Evolutionary conservation across 2,113 vertebrate genomes (phyloP).

Genomic region (Triplophysa dalaica): DNA sequence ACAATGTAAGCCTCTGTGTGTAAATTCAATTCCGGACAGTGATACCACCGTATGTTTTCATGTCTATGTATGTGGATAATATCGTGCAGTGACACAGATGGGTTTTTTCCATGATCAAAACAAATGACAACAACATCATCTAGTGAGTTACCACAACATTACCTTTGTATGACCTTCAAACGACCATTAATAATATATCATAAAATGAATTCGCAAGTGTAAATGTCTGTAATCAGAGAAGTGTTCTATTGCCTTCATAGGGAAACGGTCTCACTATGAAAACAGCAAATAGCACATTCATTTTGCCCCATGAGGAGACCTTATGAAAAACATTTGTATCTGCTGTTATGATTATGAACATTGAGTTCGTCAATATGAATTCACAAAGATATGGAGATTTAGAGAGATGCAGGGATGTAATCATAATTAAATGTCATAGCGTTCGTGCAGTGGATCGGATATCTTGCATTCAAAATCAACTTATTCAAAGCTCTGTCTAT

Average conservation of each 20-base stretch:
- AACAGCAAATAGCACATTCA: conserved; percentile 2
- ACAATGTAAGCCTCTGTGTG: neutral
- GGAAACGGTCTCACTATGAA: neutral
- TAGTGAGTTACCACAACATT: neutral
- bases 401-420: neutral
- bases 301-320: neutral
- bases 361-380: neutral
- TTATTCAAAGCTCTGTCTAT: too few species aligned
- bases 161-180: conserved; percentile 6
- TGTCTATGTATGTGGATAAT: conserved; percentile 22
- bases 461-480: neutral
- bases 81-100: neutral
- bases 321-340: neutral
- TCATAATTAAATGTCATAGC: neutral
- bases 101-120: neutral
- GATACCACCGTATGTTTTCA: conserved; percentile 37
- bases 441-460: neutral
- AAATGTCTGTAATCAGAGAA: neutral
- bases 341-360: conserved; percentile 15
- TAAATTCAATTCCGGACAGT: neutral
- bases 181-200: neutral
- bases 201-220: neutral
- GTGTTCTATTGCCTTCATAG: neutral
- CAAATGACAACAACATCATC: neutral
- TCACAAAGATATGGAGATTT: neutral